These are phyloP conservation scores for Rattus norvegicus DNA, from an alignment of 2,113 vertebrate species.

Conservation along the genomic window GRCr8 NC_086023.1:66258001-66258500, in stretches of 20 bases:
- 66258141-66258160: background rate
- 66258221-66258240: background rate
- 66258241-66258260: background rate
- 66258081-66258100: background rate
- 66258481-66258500: background rate
- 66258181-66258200: background rate
- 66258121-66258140: background rate
- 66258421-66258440: background rate
- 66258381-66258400: background rate
- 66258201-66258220: background rate
- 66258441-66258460: background rate
- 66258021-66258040: background rate
- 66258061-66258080: background rate
- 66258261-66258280: background rate
- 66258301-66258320: background rate
- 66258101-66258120: background rate
- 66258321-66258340: background rate
- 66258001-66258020: slow-evolving; percentile 7
- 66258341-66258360: background rate
- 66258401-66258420: background rate
- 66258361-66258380: background rate
- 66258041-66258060: background rate
- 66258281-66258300: background rate
- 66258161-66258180: background rate
- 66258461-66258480: background rate